Evolutionary conservation across 2,797 vertebrate genomes (phyloP), one percentile per base, ranked within the genome.

Genomic region (Leuciscus waleckii): DNA sequence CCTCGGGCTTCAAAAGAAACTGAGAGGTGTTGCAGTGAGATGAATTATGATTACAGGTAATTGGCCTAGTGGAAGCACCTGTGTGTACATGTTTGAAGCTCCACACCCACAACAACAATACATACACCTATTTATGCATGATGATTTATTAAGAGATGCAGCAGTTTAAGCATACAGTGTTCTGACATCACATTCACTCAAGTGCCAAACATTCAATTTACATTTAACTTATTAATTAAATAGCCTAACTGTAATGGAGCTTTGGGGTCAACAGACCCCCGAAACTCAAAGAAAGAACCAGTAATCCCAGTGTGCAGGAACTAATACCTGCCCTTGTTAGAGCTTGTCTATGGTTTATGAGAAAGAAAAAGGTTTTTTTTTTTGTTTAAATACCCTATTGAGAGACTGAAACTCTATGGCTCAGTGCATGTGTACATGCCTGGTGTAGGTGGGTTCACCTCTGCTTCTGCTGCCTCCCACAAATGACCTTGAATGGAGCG

Each of bases 401-500:
- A 54, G 54, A 73, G 56, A 77, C 37, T 54, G 19, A 54, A 81
- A 39, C 16, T 58, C 32, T 29, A 51, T 75, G 51, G 5, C 74
- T 81, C 74, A 49, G 46, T 58, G 84, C 35, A 51, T 81, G 39
- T 77, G 80, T 79, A 37, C 67, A 81, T 81, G 75, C n/a, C 21
- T 78, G 35, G 37, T 69, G 49, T 83, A 86, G 87, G 83, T 73
- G 68, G 69, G 29, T 78, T 49, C 41, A 73, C 54, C 69, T 69
- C 82, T 83, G 65, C 63, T 56, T 71, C 43, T 85, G 70, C 71
- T 73, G 70, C 85, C 87, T 85, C 87, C 89, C 87, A 86, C 85
- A 82, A 67, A 77, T 86, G 87, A 87, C 90, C 90, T 90, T 90
- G 87, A 89, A 83, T 82, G 23, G 35, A 61, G 46, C 41, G 39